Evolutionary conservation across 1,140 invertebrate species (phyloP), one percentile per base, ranked within the genome.

Genomic region (Portunus trituberculatus): DNA sequence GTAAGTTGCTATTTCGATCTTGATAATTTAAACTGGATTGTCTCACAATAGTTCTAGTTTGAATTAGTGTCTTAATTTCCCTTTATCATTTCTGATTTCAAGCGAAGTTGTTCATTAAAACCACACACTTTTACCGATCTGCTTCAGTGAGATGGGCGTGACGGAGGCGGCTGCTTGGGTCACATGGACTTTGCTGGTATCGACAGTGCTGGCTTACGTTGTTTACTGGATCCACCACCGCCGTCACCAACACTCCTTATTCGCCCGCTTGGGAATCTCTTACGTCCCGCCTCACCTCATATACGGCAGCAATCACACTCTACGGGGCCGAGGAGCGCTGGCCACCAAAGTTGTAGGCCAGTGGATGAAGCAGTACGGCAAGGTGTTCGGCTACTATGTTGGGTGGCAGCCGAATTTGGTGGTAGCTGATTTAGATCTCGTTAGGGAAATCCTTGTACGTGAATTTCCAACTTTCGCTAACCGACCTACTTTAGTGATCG

Each of bases 291-390:
- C 97, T 4, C 95, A 96, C 87, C 93, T 97, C 20, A 94, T 97
- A 29, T 96, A 93, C 45, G 97, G 97, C 14, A 97, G 97, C 95
- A 89, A 96, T 86, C 29, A 92, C 25, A 86, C 95, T 28, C 52
- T 97, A 1, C 94, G 95, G 20, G 91, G 91, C 10, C 89, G 29
- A 1, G 91, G 90, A 16, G 87, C 83, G 16, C 86, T 96, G 4
- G 20, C 96, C 0, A 93, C 96, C 14, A 92, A 96, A 2, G 94
- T 96, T 16, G 95, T 97, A 20, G 88, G 96, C 4, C 83, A 96
- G 82, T 97, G 97, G 97, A 88, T 96, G 10, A 84, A 96, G 84
- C 59, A 96, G 76, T 97, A 96, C 96, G 97, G 97, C 8, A 93
- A 96, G 28, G 94, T 96, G 12, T 97, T 97, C 91, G 97, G 97